Conservation (phyloP, 2,797 vertebrate genomes). For the Emydoidea blandingii region DNA sequence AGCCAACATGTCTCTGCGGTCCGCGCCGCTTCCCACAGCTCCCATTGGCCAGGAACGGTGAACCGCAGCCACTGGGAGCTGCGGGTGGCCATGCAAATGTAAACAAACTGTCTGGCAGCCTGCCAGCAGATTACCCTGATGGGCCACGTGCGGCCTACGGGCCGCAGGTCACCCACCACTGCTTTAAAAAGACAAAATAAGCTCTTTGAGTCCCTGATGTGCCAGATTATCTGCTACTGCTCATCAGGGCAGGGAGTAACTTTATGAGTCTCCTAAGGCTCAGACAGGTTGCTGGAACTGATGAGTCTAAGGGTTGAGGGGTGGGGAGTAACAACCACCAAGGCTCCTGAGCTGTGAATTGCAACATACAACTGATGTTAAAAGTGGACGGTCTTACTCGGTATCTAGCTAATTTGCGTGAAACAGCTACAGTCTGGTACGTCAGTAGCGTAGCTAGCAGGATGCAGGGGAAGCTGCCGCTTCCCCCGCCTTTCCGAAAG, state of each 20-base stretch:
- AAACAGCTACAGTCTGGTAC: background rate
- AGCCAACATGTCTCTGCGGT: too few relatives aligned
- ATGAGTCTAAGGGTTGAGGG: background rate
- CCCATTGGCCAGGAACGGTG: too few relatives aligned
- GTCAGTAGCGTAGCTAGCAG: background rate
- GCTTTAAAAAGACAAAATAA: slow-evolving; percentile 47
- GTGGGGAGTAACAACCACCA: background rate
- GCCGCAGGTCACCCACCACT: too few relatives aligned
- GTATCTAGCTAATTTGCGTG: background rate
- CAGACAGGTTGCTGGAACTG: slow-evolving; percentile 3
- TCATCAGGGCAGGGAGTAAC: background rate
- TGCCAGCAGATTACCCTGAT: too few relatives aligned
- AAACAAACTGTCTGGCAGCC: too few relatives aligned
- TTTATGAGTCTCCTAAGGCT: background rate
- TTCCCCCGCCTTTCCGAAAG: too few relatives aligned
- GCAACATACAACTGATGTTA: background rate
- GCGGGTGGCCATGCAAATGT: too few relatives aligned
- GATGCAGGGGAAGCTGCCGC: too few relatives aligned
- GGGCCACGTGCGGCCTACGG: too few relatives aligned
- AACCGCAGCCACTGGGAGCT: too few relatives aligned
- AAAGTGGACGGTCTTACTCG: background rate
- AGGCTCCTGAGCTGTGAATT: background rate
- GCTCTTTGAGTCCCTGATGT: slow-evolving; percentile 18
- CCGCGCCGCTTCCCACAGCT: too few relatives aligned
- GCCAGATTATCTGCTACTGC: slow-evolving; percentile 7